A percentile compares a stretch with the other conserved stretches of the same genome.
These are phyloP conservation scores for Acestrorhynchus altus DNA, from an alignment of 2,797 vertebrate species.

Conservation along the genomic window DNA sequence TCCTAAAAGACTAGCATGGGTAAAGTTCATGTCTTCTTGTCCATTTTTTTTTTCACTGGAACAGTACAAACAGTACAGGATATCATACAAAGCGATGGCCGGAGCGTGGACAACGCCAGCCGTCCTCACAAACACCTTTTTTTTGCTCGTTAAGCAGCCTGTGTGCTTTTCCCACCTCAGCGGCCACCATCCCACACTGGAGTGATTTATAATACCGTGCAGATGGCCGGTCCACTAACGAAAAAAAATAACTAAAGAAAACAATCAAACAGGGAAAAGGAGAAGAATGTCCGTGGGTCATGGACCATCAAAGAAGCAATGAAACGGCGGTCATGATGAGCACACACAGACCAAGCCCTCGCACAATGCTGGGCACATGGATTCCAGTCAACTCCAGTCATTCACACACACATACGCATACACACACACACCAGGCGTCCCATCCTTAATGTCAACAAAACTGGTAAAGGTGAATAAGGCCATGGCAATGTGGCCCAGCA, in stretches of 20 bases:
- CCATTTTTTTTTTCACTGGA: constrained; percentile 36
- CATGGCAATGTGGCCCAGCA: neutral
- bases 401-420: neutral
- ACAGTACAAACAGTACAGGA: constrained; percentile 60
- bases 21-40: constrained; percentile 58
- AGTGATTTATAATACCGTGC: constrained; percentile 69
- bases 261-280: neutral
- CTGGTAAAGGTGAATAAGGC: neutral
- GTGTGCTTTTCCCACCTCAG: constrained; percentile 68
- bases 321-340: neutral
- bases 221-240: constrained; percentile 64
- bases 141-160: constrained; percentile 38
- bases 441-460: neutral
- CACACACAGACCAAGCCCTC: neutral
- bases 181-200: constrained; percentile 64
- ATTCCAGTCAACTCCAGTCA: neutral
- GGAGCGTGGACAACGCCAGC: constrained; percentile 57
- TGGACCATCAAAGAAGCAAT: constrained; percentile 1
- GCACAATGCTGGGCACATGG: neutral
- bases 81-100: constrained; percentile 62
- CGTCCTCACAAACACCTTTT: constrained; percentile 42
- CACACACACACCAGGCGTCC: neutral
- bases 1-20: constrained; percentile 65
- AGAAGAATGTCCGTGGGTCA: neutral
- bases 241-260: constrained; percentile 41